A percentile compares a stretch with the other conserved stretches of the same genome.
These are phyloP conservation scores for Hipparchia sbordonii DNA, from an alignment of 2,888 invertebrate species.

Conservation along the genomic window DNA sequence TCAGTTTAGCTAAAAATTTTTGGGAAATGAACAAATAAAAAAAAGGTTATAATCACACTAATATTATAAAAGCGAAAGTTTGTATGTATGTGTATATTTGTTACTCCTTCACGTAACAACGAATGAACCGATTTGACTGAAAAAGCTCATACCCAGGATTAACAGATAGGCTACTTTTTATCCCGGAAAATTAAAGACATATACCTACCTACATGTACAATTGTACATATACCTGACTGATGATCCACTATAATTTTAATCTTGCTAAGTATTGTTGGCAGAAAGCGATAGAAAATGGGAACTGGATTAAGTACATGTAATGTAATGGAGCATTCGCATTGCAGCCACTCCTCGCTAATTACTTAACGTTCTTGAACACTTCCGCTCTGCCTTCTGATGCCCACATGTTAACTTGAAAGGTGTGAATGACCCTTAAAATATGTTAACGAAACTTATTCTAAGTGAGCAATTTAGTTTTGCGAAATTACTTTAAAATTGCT, in stretches of 20 bases:
- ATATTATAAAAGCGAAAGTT: no score
- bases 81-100: no score
- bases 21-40: no score
- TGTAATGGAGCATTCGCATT: conserved; percentile 31
- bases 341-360: conserved; percentile 43
- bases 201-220: no score
- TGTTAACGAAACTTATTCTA: not conserved
- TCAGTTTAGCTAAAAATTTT: no score
- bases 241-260: conserved; percentile 10
- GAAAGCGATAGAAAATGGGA: conserved; percentile 26
- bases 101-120: no score
- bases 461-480: conserved; percentile 2
- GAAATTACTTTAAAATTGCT: conserved; percentile 5
- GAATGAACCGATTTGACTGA: no score
- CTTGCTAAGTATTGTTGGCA: conserved; percentile 24
- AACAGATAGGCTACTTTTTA: no score
- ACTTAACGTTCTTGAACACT: conserved; percentile 38
- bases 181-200: no score
- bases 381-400: conserved; percentile 24
- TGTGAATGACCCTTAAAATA: conserved; percentile 25
- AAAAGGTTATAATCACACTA: no score
- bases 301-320: conserved; percentile 27
- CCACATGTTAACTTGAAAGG: conserved; percentile 17
- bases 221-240: not conserved
- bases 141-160: no score